Base-by-base conservation (phyloP, 2,113 vertebrate species). In the Blennius ocellaris region DNA sequence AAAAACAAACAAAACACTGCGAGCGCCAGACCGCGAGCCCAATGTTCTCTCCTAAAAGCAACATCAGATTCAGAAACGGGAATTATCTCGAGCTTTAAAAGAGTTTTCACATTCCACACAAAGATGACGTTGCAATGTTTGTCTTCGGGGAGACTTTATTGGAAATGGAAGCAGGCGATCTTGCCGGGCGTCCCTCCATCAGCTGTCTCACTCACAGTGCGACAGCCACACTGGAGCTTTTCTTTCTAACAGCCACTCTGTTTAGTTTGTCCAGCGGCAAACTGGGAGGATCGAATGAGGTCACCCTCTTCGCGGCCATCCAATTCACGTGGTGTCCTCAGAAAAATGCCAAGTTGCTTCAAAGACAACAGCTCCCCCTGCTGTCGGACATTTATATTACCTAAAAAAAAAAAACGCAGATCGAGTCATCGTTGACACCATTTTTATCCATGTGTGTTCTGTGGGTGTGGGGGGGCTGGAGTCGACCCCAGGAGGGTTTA, bases 201-300 rank as follows among this genome's bases (percentile, higher is more conserved):
- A 30, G 36, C 63, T 53, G 69, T 41, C 14, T 47, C 16, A 5
- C 16, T n/a, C 44, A 65, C 11, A 66, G 55, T 4, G 21, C 21
- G 57, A 69, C 49, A 30, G 50, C 45, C 5, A 51, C 62, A 49
- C 40, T 75, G 47, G 54, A 15, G 36, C 61, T 71, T 73, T 55
- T 49, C 64, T 69, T 49, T 60, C 51, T 66, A 61, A 64, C 67
- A 68, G 62, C 68, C 10, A 39, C 39, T 45, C 54, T 8, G 39
- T 85, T 71, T 36, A 66, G 53, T 73, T 81, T 81, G n/a, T 84
- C 63, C 74, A 83, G 21, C 41, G 62, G 17, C 40, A 63, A 68
- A 64, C 73, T 69, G 40, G 57, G 76, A 81, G 61, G 56, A 83
- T 65, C n/a, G 63, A 60, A 88, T 85, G 86, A 91, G 89, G 81